phyloP scores from a whole-genome alignment of 2,888 invertebrate genomes.

The Euphydryas editha region DNA sequence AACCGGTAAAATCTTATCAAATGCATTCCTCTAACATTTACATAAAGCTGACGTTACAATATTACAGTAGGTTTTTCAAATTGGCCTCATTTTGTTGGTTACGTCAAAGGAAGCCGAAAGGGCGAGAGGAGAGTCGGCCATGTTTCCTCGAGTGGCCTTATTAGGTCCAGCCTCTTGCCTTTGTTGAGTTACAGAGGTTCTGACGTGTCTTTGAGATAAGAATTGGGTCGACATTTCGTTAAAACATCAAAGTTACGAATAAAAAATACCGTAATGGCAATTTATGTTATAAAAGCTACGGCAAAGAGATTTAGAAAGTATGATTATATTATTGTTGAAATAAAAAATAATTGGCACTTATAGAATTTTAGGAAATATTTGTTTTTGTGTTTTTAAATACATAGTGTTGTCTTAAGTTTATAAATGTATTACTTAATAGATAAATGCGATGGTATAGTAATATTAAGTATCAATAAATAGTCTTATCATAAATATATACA shows the following conservation, averaged over 20 bases:
- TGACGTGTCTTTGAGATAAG: slow-evolving; percentile 79
- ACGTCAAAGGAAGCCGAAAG: slow-evolving; percentile 67
- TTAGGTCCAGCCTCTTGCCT: slow-evolving; percentile 74
- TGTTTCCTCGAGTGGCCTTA: slow-evolving; percentile 70
- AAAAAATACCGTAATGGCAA: slow-evolving; percentile 22
- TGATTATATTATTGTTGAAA: slow-evolving; percentile 1
- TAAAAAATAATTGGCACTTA: slow-evolving; percentile 17
- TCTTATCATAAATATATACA: too few relatives aligned
- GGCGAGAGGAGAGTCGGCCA: slow-evolving; percentile 57
- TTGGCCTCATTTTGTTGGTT: slow-evolving; percentile 70
- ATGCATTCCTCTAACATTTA: slow-evolving; percentile 25
- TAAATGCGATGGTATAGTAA: too few relatives aligned
- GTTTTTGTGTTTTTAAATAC: neutral
- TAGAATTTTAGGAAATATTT: neutral
- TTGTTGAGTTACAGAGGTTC: slow-evolving; percentile 63
- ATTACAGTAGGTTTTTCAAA: slow-evolving; percentile 61
- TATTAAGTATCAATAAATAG: too few relatives aligned
- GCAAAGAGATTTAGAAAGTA: slow-evolving; percentile 6
- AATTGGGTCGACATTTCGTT: slow-evolving; percentile 71
- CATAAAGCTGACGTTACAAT: slow-evolving; percentile 43
- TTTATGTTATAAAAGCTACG: slow-evolving; percentile 4
- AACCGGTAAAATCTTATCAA: slow-evolving; percentile 24
- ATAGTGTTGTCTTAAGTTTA: too few relatives aligned
- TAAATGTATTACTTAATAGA: too few relatives aligned
- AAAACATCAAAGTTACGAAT: slow-evolving; percentile 65